phyloP scores from a whole-genome alignment of 2,888 invertebrate species.

The Augiades crinisus region DNA sequence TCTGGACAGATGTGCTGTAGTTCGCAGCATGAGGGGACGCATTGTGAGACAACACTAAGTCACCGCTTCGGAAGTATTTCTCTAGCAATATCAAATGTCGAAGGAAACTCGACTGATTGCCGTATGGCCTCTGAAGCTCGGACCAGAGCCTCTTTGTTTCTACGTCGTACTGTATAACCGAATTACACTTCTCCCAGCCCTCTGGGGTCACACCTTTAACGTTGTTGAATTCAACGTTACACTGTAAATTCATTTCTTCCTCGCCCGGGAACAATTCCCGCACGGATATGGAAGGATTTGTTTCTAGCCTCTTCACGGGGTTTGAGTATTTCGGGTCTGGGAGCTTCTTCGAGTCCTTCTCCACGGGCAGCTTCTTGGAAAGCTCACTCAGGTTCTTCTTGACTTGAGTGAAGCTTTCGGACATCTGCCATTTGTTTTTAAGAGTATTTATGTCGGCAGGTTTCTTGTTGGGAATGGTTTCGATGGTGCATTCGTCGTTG shows the following conservation, averaged over 20 bases:
- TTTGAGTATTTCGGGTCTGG: conserved; percentile 75
- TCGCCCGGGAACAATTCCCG: conserved; percentile 91
- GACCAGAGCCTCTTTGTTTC: conserved; percentile 92
- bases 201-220: conserved; percentile 88
- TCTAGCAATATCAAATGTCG: conserved; percentile 90
- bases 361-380: conserved; percentile 61
- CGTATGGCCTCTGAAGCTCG: conserved; percentile 91
- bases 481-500: conserved; percentile 83
- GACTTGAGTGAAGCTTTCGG: conserved; percentile 74
- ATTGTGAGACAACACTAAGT: conserved; percentile 86
- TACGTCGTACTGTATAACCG: conserved; percentile 89
- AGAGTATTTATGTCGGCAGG: conserved; percentile 71
- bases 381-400: conserved; percentile 73
- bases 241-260: conserved; percentile 89
- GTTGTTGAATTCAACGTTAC: conserved; percentile 87
- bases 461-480: conserved; percentile 74
- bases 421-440: conserved; percentile 78
- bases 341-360: conserved; percentile 65
- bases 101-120: conserved; percentile 92
- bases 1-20: conserved; percentile 91
- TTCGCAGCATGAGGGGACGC: conserved; percentile 88
- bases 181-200: conserved; percentile 91
- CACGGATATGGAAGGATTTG: conserved; percentile 91
- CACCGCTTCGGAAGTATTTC: conserved; percentile 91
- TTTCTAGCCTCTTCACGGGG: conserved; percentile 85